Evolutionary conservation across 2,797 vertebrate species (phyloP), one percentile per base, ranked within the genome.

Genomic region (Mycteria americana): DNA sequence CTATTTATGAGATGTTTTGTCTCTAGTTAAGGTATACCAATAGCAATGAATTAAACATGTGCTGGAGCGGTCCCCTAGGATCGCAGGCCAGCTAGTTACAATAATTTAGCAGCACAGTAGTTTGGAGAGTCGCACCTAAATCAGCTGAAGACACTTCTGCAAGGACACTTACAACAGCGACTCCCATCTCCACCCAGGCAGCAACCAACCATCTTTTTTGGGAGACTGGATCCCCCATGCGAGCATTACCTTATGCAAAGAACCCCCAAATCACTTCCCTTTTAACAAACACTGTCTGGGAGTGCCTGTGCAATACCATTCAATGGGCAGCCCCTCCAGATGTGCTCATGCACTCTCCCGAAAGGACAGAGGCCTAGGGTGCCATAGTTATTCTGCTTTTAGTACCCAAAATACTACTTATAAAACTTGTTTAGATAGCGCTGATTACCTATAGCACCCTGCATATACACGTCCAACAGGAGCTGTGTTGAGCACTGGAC

Each of bases 221-320:
- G 53, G 60, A 89, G 69, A 4, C 5, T 18, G 33, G 18, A 65
- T 15, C 85, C 39, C 37, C 12, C 28, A 13, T 4, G 33, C 0
- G 2, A 68, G 18, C 18, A 35, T 14, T 5, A 50, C 25, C 45
- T 60, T 10, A 25, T 2, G 35, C 54, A 73, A 63, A 77, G 25
- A 23, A 2, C 2, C 18, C 18, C 11, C 8, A 14, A 2, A 48
- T 2, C 5, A 10, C 19, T 25, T 30, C 10, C 10, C 53, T 35
- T 56, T 23, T 13, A 37, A 45, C 30, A 83, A 69, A 14, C 43
- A 3, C 53, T 64, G 25, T 13, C 50, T 46, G 46, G 24, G 22
- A 35, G 4, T 13, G 15, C 21, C 35, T 31, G 24, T 27, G 31
- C 62, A n/a, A 25, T 3, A 21, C 8, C 2, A 68, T 4, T 62